Base-by-base conservation (phyloP, 2,888 invertebrate genomes). In the Osmoderma eremita region DNA sequence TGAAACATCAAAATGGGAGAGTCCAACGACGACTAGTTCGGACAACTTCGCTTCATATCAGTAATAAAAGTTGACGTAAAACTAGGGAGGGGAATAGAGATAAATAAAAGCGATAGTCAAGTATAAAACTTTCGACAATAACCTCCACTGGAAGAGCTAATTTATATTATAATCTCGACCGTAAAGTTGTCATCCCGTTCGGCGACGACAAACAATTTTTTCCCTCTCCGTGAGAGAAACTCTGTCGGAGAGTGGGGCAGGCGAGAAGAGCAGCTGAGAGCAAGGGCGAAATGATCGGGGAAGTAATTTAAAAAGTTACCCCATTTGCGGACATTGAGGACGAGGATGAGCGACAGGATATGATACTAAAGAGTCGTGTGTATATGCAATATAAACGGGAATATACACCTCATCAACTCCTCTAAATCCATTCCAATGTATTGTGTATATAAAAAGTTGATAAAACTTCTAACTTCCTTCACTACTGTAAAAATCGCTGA, bases 361-460 rank as follows among this genome's bases (percentile, higher is more conserved):
- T 15, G 38, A 53, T 36, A 17, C 15, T 10, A 38, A 36, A 38
- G 15, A 41, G 51, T 41, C 39, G 38, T 41, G 38, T 17, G 22
- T 30, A 42, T 15, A 45, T 13, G n/a, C n/a, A n/a, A n/a, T n/a
- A n/a, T n/a, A n/a, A 15, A 12, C 6, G 12, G 13, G 10, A 13
- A 8, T 39, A 45, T 65, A 38, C 61, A 50, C 53, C 51, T 62
- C 24, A 61, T 61, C 42, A 39, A 67, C 65, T 62, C 68, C 68
- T 67, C 68, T 67, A 69, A 69, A 69, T 69, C 68, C 67, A 68
- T 67, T 69, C 62, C 67, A 67, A 68, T 68, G 67, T 70, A 67
- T 70, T 68, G 68, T 64, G 70, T 70, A 71, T 69, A 71, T 1
- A 71, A 71, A 71, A 66, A 69, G n/a, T 69, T 67, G 61, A 71